These are phyloP conservation scores for Lordiphosa collinella DNA, from an alignment of 1,140 invertebrate genomes.

Conservation along the genomic window DNA sequence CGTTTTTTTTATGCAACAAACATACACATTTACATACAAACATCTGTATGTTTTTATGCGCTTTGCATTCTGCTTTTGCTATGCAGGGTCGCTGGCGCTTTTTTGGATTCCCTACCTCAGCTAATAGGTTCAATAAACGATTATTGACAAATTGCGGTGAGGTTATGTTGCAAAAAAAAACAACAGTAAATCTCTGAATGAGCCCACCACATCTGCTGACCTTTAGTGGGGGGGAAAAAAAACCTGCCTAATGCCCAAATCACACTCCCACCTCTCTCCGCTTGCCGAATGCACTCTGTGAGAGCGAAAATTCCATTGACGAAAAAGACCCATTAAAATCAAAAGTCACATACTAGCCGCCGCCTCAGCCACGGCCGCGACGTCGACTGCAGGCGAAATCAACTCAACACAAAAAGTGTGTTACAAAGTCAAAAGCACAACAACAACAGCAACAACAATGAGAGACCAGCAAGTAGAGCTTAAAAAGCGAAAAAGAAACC, in stretches of 20 bases:
- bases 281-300: constrained; percentile 23
- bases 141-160: constrained; percentile 57
- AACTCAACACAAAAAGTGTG: constrained; percentile 64
- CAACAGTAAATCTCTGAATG: constrained; percentile 6
- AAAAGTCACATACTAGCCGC: constrained; percentile 68
- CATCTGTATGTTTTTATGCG: no score
- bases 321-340: constrained; percentile 54
- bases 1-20: no score
- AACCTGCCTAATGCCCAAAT: no score
- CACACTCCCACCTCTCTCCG: constrained; percentile 40
- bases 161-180: constrained; percentile 37
- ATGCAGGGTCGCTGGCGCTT: constrained; percentile 32
- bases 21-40: no score
- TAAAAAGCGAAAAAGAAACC: constrained; percentile 63
- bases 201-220: not conserved
- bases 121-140: constrained; percentile 63
- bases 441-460: constrained; percentile 27
- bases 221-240: constrained; percentile 3
- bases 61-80: constrained; percentile 12
- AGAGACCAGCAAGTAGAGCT: constrained; percentile 63
- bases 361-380: constrained; percentile 10
- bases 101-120: constrained; percentile 52
- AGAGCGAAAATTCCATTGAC: constrained; percentile 52
- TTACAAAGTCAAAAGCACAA: constrained; percentile 74
- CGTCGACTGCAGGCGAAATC: constrained; percentile 42